A percentile compares a stretch with the other conserved stretches of the same genome.
These are phyloP conservation scores for Lottia scabra DNA, from an alignment of 2,888 invertebrate genomes.

Conservation along the genomic window DNA sequence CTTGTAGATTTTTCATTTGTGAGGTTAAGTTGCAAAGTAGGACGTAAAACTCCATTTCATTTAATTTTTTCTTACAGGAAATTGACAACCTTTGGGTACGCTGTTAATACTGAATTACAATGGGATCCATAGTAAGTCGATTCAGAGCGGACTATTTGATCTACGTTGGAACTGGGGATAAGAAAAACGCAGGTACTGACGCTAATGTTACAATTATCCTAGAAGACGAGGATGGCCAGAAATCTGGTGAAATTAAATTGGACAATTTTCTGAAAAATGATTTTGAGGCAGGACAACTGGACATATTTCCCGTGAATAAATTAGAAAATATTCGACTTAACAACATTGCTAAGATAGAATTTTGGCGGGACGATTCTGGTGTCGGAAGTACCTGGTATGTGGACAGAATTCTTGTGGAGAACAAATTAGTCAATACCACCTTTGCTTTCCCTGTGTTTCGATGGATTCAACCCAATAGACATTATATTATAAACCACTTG, in stretches of 20 bases:
- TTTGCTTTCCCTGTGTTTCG: constrained; percentile 68
- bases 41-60: no score
- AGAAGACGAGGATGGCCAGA: constrained; percentile 64
- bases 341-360: constrained; percentile 56
- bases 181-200: constrained; percentile 69
- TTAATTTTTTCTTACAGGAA: no score
- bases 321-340: constrained; percentile 21
- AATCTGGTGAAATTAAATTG: constrained; percentile 61
- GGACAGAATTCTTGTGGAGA: constrained; percentile 58
- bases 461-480: constrained; percentile 67
- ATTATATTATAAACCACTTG: constrained; percentile 65
- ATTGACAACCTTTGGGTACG: no score
- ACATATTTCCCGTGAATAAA: constrained; percentile 46
- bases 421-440: constrained; percentile 44
- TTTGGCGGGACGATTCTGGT: constrained; percentile 68
- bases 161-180: constrained; percentile 70
- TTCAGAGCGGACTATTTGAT: constrained; percentile 46
- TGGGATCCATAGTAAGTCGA: constrained; percentile 27
- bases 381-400: constrained; percentile 68
- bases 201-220: constrained; percentile 69
- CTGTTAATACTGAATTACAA: background rate
- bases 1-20: no score
- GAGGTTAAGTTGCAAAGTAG: no score
- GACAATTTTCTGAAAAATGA: constrained; percentile 65
- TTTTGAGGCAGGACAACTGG: constrained; percentile 56